Percentiles rank a stretch among this genome's conserved stretches.
Evolutionary conservation across 2,113 vertebrate species (phyloP).

Genomic region (Sinocyclocheilus anophthalmus): DNA sequence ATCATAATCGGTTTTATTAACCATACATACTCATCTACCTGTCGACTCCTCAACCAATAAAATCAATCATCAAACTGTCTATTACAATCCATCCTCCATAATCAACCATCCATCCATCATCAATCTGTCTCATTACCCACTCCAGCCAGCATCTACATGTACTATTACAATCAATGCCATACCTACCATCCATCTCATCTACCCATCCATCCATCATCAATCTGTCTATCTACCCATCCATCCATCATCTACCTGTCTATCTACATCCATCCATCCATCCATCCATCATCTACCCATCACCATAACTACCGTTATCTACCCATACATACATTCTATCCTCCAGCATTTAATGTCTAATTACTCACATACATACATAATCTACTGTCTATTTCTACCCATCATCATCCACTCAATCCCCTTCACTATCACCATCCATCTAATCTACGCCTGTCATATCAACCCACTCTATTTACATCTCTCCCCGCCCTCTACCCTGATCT

Average conservation of each 20-base stretch:
- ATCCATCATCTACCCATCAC: neutral
- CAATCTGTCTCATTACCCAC: neutral
- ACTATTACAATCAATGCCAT: too few species aligned
- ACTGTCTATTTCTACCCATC: too few species aligned
- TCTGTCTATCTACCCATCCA: neutral
- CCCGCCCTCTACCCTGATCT: too few species aligned
- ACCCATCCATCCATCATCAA: fast-evolving
- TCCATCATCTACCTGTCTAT: neutral
- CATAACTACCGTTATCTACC: too few species aligned
- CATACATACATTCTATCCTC: too few species aligned
- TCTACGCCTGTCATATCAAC: fast-evolving
- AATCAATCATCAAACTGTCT: too few species aligned
- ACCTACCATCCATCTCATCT: neutral
- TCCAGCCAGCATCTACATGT: too few species aligned
- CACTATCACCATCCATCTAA: neutral
- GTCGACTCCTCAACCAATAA: too few species aligned
- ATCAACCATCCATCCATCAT: neutral
- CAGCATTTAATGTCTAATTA: too few species aligned
- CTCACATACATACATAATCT: neutral
- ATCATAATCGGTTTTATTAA: neutral
- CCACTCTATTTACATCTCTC: too few species aligned
- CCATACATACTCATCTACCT: neutral
- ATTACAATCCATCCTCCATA: neutral
- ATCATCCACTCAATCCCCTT: too few species aligned
- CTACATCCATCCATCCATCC: fast-evolving